These are phyloP conservation scores for Flabesymbios commensalis DNA, from an alignment of 2,888 invertebrate genomes.

Conservation along the genomic window DNA sequence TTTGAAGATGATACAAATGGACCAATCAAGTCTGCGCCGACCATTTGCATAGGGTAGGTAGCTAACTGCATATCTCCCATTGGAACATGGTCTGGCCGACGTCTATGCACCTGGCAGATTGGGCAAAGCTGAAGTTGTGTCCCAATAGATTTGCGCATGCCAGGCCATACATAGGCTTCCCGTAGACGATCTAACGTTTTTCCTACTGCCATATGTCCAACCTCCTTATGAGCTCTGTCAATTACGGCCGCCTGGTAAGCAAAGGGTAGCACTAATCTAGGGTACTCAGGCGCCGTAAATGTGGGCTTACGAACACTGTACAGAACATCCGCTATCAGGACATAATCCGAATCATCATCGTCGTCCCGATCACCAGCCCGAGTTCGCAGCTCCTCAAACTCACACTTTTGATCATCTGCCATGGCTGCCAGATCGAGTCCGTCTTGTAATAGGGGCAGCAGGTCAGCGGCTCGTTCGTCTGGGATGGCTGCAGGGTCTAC, in stretches of 20 bases:
- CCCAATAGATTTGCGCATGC: constrained; percentile 2
- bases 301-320: background rate
- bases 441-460: background rate
- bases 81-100: background rate
- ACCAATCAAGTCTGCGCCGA: constrained; percentile 17
- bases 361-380: background rate
- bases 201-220: constrained; percentile 4
- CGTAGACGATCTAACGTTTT: constrained; percentile 3
- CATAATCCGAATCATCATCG: background rate
- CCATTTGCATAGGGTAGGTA: background rate
- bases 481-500: background rate
- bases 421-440: background rate
- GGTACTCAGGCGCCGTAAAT: background rate
- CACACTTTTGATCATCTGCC: background rate
- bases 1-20: constrained; percentile 3
- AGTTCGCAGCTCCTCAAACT: background rate
- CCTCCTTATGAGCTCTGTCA: constrained; percentile 10
- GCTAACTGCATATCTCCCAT: constrained; percentile 13
- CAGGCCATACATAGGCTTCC: constrained; percentile 17
- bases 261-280: constrained; percentile 4
- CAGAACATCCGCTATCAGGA: background rate
- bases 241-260: constrained; percentile 4
- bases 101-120: background rate
- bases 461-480: background rate
- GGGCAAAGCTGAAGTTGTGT: background rate